A percentile compares a stretch with the other conserved stretches of the same genome.
Conservation (phyloP, 2,113 vertebrate species). For the Paradoxurus hermaphroditus region DNA sequence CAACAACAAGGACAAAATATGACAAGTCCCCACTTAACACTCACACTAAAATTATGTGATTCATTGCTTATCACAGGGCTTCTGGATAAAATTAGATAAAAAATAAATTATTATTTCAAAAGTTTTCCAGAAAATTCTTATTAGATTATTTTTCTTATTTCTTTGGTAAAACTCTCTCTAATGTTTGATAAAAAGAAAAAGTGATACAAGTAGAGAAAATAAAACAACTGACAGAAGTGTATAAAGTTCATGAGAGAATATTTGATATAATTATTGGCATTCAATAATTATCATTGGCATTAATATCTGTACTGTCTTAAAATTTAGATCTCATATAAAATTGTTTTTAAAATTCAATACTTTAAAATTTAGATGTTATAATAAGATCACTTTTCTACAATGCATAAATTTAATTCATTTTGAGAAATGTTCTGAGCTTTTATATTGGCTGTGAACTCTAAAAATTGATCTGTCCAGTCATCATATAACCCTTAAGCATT, state of each 20-base stretch:
- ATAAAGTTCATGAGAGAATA: not conserved
- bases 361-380: not conserved
- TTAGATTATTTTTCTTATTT: not conserved
- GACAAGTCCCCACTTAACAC: not conserved
- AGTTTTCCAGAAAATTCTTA: not conserved
- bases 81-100: not conserved
- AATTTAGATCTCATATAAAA: not conserved
- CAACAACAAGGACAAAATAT: constrained; percentile 48
- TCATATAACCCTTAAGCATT: not conserved
- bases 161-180: not conserved
- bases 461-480: not conserved
- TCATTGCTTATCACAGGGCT: not conserved
- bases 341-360: not conserved
- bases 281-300: not conserved
- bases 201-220: not conserved
- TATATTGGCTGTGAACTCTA: not conserved
- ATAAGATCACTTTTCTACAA: not conserved
- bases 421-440: not conserved
- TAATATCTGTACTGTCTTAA: not conserved
- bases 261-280: not conserved
- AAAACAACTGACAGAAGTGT: not conserved
- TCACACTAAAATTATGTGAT: accelerated
- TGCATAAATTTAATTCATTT: not conserved
- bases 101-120: not conserved
- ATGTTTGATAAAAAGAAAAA: not conserved